Evolutionary conservation across 2,888 invertebrate genomes (phyloP).

Genomic region (Aporophyla lueneburgensis): DNA sequence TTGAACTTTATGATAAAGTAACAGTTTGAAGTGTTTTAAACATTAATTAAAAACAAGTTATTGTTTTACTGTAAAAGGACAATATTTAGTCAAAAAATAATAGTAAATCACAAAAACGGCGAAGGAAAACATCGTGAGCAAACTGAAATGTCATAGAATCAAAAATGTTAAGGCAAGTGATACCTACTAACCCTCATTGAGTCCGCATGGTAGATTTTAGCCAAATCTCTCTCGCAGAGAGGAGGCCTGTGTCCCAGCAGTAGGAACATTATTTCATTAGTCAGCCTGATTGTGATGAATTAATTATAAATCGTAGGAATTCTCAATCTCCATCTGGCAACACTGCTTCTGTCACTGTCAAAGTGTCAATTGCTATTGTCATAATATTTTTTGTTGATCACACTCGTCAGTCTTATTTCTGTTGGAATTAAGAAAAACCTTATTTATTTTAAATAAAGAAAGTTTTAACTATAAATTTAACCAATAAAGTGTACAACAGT

Average conservation of each 20-base stretch:
- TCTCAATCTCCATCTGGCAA: slow-evolving; percentile 28
- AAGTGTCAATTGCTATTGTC: slow-evolving; percentile 52
- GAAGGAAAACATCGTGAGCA: too few relatives aligned
- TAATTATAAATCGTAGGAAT: not conserved
- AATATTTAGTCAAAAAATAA: accelerated
- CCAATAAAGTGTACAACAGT: slow-evolving; percentile 40
- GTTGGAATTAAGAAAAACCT: slow-evolving; percentile 32
- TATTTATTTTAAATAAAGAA: slow-evolving; percentile 28
- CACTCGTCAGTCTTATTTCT: slow-evolving; percentile 40
- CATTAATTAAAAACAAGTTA: too few relatives aligned
- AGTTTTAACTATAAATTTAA: slow-evolving; percentile 29
- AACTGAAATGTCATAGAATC: too few relatives aligned
- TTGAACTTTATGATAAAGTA: not conserved
- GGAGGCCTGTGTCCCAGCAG: too few relatives aligned
- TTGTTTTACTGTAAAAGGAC: too few relatives aligned
- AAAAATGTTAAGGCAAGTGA: too few relatives aligned
- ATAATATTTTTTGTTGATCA: slow-evolving; percentile 66
- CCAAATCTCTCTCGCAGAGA: too few relatives aligned
- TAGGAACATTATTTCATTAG: too few relatives aligned
- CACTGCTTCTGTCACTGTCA: slow-evolving; percentile 37
- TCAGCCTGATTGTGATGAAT: not conserved
- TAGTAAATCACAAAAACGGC: too few relatives aligned
- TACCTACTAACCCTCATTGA: too few relatives aligned
- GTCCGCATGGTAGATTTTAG: too few relatives aligned
- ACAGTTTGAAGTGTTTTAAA: not conserved